Evolutionary conservation across 2,113 vertebrate genomes (phyloP), one percentile per base, ranked within the genome.

Genomic region (Callopanchax toddi): DNA sequence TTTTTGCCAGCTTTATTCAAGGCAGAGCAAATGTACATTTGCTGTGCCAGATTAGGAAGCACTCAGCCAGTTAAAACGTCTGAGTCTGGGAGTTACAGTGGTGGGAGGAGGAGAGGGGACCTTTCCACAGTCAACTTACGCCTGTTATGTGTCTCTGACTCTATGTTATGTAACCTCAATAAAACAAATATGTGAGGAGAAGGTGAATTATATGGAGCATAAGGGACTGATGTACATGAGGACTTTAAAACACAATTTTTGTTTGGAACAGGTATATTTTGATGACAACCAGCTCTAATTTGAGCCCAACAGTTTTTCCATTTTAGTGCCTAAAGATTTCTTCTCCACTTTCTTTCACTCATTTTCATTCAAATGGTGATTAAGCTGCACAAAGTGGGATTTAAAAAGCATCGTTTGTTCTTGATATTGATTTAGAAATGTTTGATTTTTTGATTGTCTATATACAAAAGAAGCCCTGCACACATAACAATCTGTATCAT

Each of bases 101-200:
- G 56, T 32, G 3, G 36, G 36, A 37, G 34, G 34, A 36, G 65
- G 53, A 75, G 71, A 46, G 48, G 43, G 71, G 49, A 49, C 57
- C 13, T 26, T 76, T 60, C 60, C 64, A 66, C 7, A 64, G 80
- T 69, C 21, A 34, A 61, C 59, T 37, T 29, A 0, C 52, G 64
- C 65, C 66, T 20, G 46, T 70, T 74, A 60, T 69, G 36, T 74
- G 71, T 87, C 67, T 76, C 68, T 74, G 70, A 81, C 75, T 50
- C 65, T 49, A 60, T 68, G 74, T 82, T 84, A 79, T 89, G 83
- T 84, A 86, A 88, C 76, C 82, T 57, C 67, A 77, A 76, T 78
- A 78, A 88, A 87, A 82, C 64, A 84, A 77, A 64, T 64, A 60
- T 13, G 77, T 74, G 82, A 74, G 13, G 22, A 76, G 32, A 20